Evolutionary conservation across 2,113 vertebrate species (phyloP).

Genomic region (Ariopsis seemanni): DNA sequence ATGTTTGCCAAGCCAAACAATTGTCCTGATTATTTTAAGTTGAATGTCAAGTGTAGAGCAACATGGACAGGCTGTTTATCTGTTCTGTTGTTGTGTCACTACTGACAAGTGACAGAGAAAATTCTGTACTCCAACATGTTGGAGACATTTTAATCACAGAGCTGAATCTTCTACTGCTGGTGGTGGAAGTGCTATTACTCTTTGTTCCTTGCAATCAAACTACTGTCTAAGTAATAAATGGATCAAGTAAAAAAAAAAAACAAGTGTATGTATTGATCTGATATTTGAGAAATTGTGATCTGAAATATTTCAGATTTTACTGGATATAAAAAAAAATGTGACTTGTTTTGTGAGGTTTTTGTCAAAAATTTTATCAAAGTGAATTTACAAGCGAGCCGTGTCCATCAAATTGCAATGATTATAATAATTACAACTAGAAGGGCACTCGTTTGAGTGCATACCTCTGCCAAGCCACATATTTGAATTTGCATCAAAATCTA

Average conservation of each 20-base stretch:
- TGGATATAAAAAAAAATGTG: neutral
- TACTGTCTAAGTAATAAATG: neutral
- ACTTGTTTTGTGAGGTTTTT: neutral
- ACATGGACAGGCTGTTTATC: neutral
- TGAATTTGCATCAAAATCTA: too few species aligned
- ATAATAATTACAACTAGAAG: neutral
- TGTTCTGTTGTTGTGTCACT: slow-evolving; percentile 4
- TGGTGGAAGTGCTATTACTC: neutral
- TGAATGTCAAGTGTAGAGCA: slow-evolving; percentile 2
- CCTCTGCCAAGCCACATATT: too few species aligned
- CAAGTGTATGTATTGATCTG: neutral
- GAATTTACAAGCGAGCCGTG: neutral
- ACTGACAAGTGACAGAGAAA: neutral
- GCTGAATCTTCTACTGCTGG: neutral
- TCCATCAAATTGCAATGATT: neutral
- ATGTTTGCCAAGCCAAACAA: neutral
- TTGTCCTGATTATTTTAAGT: slow-evolving; percentile 5
- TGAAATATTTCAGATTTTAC: neutral
- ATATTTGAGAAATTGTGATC: neutral
- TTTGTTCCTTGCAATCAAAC: neutral
- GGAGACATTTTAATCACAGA: neutral
- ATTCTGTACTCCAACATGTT: neutral
- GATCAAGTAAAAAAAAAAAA: neutral
- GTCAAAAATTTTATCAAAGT: neutral
- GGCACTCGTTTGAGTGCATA: too few species aligned